Conservation (phyloP, 2,113 vertebrate species). For the Xyrauchen texanus region DNA sequence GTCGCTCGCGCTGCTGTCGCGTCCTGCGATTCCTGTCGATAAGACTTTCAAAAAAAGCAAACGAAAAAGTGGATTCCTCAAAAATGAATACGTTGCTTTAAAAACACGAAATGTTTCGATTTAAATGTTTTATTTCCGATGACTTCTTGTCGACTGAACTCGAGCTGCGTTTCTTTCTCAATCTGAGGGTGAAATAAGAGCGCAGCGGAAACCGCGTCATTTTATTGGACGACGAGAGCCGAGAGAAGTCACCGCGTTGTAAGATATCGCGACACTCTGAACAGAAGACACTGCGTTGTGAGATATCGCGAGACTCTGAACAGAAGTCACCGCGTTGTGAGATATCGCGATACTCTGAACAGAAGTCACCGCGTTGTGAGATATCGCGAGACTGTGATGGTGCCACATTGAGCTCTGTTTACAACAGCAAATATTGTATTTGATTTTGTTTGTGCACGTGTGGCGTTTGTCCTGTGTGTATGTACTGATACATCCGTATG, state of each 20-base stretch:
- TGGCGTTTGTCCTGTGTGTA: no score
- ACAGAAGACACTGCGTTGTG: not conserved
- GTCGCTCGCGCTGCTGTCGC: constrained; percentile 9
- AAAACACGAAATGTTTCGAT: not conserved
- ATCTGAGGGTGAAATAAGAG: constrained; percentile 41
- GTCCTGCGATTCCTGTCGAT: constrained; percentile 18
- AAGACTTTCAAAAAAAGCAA: not conserved
- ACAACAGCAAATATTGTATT: no score
- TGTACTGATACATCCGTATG: no score
- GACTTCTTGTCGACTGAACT: constrained; percentile 13
- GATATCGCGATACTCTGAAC: no score
- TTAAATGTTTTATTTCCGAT: not conserved
- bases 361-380: no score
- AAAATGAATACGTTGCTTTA: not conserved
- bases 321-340: no score
- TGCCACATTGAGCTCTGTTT: no score
- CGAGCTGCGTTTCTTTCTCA: constrained; percentile 35
- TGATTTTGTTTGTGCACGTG: no score
- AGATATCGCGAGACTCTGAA: no score
- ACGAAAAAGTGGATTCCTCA: not conserved
- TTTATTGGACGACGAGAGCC: constrained; percentile 46
- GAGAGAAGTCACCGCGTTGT: not conserved
- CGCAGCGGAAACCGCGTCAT: constrained; percentile 32
- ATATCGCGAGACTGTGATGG: no score
- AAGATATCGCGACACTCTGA: constrained; percentile 36